phyloP scores from a whole-genome alignment of 1,140 invertebrate species.

The Cheumatopsyche charites region DNA sequence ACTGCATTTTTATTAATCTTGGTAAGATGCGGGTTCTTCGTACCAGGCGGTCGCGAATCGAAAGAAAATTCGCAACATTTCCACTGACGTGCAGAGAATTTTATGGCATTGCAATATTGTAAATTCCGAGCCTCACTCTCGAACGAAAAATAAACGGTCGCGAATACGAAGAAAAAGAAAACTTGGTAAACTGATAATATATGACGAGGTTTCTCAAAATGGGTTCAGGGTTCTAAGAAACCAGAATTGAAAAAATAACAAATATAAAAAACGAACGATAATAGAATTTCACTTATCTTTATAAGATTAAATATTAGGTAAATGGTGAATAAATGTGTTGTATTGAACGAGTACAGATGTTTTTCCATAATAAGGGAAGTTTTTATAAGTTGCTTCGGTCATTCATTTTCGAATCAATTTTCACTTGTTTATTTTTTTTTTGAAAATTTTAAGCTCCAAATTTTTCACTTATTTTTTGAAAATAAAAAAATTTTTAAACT shows the following conservation, averaged over 20 bases:
- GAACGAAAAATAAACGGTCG: slow-evolving; percentile 2
- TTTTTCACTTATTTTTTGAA: too few relatives aligned
- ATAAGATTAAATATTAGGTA: background rate
- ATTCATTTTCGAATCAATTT: too few relatives aligned
- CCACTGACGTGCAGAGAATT: background rate
- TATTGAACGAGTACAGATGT: background rate
- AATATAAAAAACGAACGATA: background rate
- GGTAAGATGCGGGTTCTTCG: background rate
- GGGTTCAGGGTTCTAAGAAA: too few relatives aligned
- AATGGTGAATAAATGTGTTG: background rate
- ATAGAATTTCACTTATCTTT: background rate
- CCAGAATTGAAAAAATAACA: too few relatives aligned
- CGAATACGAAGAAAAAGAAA: too few relatives aligned
- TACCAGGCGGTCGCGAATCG: background rate
- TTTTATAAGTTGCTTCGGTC: too few relatives aligned
- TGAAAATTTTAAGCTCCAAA: too few relatives aligned
- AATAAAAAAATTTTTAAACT: too few relatives aligned
- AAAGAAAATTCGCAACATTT: slow-evolving; percentile 10
- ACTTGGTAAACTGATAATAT: too few relatives aligned
- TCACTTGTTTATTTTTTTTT: too few relatives aligned
- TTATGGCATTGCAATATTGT: slow-evolving; percentile 20
- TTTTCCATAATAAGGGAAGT: too few relatives aligned
- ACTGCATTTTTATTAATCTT: background rate
- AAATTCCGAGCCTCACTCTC: background rate
- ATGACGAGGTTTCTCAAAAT: too few relatives aligned